Conservation (phyloP, 2,888 invertebrate genomes). For the Athetis lepigone region DNA sequence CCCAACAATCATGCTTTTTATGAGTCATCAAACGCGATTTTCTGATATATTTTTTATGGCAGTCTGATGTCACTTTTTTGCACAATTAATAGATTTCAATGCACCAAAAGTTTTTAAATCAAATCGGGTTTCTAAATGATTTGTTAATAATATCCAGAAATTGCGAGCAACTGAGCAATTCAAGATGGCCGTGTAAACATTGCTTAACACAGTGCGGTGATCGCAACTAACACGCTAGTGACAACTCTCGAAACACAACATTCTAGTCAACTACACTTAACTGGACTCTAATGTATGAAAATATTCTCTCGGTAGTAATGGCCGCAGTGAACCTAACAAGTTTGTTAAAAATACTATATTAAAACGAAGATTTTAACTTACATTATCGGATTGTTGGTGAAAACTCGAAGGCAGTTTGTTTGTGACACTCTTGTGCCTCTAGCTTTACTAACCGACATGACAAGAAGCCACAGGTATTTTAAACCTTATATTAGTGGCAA, state of each 20-base stretch:
- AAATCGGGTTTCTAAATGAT: too few relatives aligned
- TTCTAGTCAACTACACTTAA: constrained; percentile 55
- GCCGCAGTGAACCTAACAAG: constrained; percentile 58
- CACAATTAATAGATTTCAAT: too few relatives aligned
- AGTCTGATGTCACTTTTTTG: too few relatives aligned
- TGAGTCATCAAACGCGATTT: too few relatives aligned
- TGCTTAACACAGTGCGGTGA: constrained; percentile 42
- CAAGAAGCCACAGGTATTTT: constrained; percentile 45
- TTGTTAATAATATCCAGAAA: too few relatives aligned
- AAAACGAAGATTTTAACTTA: constrained; percentile 49
- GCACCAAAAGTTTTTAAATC: too few relatives aligned
- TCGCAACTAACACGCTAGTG: constrained; percentile 58
- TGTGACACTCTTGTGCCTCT: constrained; percentile 72
- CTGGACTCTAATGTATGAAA: constrained; percentile 53
- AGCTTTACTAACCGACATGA: constrained; percentile 68
- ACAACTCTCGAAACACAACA: constrained; percentile 60
- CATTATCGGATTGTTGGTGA: constrained; percentile 46
- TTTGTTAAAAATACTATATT: constrained; percentile 47
- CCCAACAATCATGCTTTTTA: too few relatives aligned
- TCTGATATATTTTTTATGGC: too few relatives aligned
- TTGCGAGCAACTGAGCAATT: too few relatives aligned
- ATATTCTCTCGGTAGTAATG: constrained; percentile 60
- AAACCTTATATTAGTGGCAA: constrained; percentile 69
- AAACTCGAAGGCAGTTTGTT: constrained; percentile 56
- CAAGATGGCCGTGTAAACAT: too few relatives aligned